Evolutionary conservation across 2,113 vertebrate genomes (phyloP).

Genomic region (Phalacrocorax carbo): DNA sequence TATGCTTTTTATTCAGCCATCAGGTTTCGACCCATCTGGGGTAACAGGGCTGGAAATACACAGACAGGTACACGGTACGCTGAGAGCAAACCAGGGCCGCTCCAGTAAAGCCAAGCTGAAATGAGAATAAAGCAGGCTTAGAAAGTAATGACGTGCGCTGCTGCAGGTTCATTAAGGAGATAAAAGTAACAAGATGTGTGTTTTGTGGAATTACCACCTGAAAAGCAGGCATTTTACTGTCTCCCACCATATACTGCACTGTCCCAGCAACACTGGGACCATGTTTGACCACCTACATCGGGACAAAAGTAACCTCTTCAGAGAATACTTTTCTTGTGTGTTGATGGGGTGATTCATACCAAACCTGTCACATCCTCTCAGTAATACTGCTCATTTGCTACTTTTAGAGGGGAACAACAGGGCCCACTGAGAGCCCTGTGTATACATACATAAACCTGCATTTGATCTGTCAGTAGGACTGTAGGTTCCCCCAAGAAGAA

Average conservation of each 20-base stretch:
- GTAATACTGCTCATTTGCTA: neutral
- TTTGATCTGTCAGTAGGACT: neutral
- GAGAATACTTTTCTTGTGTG: neutral
- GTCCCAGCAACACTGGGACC: neutral
- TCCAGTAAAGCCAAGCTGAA: neutral
- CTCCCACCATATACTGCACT: neutral
- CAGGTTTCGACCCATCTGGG: neutral
- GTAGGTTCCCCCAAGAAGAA: neutral
- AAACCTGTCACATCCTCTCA: neutral
- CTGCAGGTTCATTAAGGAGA: neutral
- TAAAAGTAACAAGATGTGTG: neutral
- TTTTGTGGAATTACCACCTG: neutral
- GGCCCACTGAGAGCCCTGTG: neutral
- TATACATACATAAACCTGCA: neutral
- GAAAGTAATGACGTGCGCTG: accelerated
- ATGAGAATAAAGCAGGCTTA: neutral
- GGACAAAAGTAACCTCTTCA: neutral
- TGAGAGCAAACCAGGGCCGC: neutral
- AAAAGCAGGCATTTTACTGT: neutral
- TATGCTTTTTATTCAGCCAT: accelerated
- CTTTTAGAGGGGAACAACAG: neutral
- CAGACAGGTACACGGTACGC: neutral
- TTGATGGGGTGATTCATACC: neutral
- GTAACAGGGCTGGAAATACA: neutral
- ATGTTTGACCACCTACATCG: accelerated